Evolutionary conservation across 2,113 vertebrate genomes (phyloP).

Genomic region (Sus scrofa): DNA sequence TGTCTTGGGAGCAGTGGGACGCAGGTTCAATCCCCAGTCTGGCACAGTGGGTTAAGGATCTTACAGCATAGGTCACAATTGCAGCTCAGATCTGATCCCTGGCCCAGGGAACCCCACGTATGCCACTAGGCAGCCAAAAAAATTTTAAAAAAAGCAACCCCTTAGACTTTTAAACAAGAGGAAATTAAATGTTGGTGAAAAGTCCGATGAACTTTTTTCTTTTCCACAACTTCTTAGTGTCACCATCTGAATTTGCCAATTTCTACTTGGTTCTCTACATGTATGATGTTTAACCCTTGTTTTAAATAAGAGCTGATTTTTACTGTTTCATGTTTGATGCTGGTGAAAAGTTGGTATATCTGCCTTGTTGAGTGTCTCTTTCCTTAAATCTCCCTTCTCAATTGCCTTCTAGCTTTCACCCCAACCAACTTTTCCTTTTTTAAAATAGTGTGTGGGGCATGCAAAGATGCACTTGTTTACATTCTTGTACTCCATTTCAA

Average conservation of each 20-base stretch:
- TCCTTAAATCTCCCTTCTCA: not conserved
- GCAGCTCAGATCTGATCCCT: no score
- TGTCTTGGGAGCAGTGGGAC: no score
- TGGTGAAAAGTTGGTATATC: not conserved
- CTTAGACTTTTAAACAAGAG: conserved; percentile 24
- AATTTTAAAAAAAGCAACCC: not conserved
- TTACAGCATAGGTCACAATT: no score
- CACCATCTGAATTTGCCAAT: not conserved
- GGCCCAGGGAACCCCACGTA: no score
- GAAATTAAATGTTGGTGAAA: conserved; percentile 53
- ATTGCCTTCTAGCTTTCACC: not conserved
- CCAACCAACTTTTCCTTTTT: not conserved
- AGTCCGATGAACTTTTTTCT: not conserved
- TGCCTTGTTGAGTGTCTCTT: not conserved
- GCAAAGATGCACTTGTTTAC: not conserved
- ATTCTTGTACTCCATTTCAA: conserved; percentile 38
- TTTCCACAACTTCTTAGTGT: not conserved
- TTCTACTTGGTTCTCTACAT: not conserved
- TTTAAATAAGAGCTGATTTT: conserved; percentile 53
- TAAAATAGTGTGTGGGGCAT: conserved; percentile 15
- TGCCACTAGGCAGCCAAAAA: no score
- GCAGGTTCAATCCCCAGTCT: no score
- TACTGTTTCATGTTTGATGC: not conserved
- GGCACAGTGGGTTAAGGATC: no score
- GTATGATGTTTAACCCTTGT: not conserved